Evolutionary conservation across 2,888 invertebrate genomes (phyloP), one percentile per base, ranked within the genome.

Genomic region (Noctuana brunneofusca): DNA sequence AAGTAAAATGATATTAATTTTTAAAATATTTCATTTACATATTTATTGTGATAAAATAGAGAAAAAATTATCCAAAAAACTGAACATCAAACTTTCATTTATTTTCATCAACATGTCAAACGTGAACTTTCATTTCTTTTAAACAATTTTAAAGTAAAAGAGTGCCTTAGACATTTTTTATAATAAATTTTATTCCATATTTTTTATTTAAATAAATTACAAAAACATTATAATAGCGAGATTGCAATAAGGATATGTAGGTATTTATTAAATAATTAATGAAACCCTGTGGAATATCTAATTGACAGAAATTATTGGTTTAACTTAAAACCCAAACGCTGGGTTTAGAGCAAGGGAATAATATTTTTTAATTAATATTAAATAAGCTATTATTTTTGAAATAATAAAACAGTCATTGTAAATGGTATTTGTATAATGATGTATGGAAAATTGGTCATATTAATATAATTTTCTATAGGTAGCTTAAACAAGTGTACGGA

Each of bases 241-340:
- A 72, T 71, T 64, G 35, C 69, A 72, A 82, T 76, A 74, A 75
- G 79, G 81, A 83, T 87, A 86, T 86, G 83, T 54, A 20, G 38
- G 53, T 84, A 71, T 78, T 80, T 74, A 56, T 63, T 78, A 76
- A 82, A 86, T 70, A 85, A 83, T 79, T 74, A 74, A 78, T 75
- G 79, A 83, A 84, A 89, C 90, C 90, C 89, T 90, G 90, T 89
- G 86, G 82, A 84, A 80, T 76, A 76, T 79, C 76, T 89, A 90
- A 90, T 90, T 90, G 90, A 90, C 90, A 70, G 73, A 89, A 88
- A 85, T 81, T 80, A 89, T 89, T 83, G 81, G 80, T 84, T 74
- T 82, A 87, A 89, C 81, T 77, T 68, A 84, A 82, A 80, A 74
- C 82, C 81, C 80, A 70, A 64, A 66, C 18, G 66, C 72, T 63